Conservation (phyloP, 1,140 invertebrate genomes). For the Penaeus vannamei region DNA sequence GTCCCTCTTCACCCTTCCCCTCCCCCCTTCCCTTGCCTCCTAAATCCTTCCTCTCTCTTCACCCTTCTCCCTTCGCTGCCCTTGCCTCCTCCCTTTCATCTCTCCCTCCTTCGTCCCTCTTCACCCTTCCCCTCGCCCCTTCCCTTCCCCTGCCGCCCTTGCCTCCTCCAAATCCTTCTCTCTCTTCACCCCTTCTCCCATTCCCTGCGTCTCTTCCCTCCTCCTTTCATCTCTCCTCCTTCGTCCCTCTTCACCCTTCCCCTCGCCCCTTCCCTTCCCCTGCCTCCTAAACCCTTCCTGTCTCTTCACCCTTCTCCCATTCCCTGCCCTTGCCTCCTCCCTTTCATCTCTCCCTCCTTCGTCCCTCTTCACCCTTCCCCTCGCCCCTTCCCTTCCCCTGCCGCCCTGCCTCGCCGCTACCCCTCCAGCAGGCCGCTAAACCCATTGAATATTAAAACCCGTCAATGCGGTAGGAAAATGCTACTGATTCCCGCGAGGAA, state of each 20-base stretch:
- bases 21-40: neutral
- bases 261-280: neutral
- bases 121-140: neutral
- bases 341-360: neutral
- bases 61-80: neutral
- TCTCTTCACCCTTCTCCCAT: neutral
- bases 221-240: neutral
- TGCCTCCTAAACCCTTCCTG: neutral
- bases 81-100: neutral
- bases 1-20: too few species aligned
- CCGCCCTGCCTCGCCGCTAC: neutral
- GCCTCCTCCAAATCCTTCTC: neutral
- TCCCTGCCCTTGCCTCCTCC: neutral
- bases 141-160: neutral
- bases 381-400: neutral
- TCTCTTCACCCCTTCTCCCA: neutral
- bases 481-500: slow-evolving; percentile 2
- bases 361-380: neutral
- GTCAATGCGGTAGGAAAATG: slow-evolving; percentile 23
- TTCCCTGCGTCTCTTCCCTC: neutral
- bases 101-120: neutral
- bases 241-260: neutral
- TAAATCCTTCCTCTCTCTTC: too few species aligned
- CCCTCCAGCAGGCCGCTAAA: too few species aligned
- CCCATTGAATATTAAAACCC: slow-evolving; percentile 16